phyloP scores from a whole-genome alignment of 2,888 invertebrate species.

The Pyrrhosoma nymphula region DNA sequence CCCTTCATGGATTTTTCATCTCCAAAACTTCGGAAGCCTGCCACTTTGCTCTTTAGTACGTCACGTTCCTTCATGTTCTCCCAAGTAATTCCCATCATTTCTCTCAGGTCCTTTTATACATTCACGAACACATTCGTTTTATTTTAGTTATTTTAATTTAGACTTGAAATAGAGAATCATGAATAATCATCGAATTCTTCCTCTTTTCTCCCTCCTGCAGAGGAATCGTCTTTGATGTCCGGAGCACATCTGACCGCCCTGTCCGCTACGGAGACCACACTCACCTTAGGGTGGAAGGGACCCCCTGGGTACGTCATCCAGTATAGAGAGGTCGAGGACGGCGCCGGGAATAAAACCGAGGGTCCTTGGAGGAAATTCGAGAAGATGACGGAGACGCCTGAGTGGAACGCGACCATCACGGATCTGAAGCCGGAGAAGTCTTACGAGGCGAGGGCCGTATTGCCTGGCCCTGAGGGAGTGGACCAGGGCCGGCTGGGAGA shows the following conservation, averaged over 20 bases:
- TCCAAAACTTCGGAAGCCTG: too few species aligned
- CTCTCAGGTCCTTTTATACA: too few species aligned
- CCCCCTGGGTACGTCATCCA: constrained; percentile 62
- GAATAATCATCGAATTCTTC: too few species aligned
- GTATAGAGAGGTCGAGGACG: constrained; percentile 29
- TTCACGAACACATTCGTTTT: too few species aligned
- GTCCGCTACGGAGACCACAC: constrained; percentile 29
- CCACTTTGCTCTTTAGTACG: too few species aligned
- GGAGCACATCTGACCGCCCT: constrained; percentile 27
- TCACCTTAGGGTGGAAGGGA: constrained; percentile 60
- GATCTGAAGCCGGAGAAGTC: constrained; percentile 27
- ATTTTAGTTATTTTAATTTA: too few species aligned
- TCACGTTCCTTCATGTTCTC: too few species aligned
- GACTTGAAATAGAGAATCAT: too few species aligned
- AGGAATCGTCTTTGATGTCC: not conserved
- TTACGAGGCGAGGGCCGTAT: constrained; percentile 60
- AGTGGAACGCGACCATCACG: constrained; percentile 38
- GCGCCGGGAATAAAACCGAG: not conserved
- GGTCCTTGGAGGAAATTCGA: constrained; percentile 45
- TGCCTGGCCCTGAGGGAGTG: constrained; percentile 32
- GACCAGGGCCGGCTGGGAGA: constrained; percentile 29
- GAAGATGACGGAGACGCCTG: constrained; percentile 47
- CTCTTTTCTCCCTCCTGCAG: not conserved
- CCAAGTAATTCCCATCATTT: too few species aligned
- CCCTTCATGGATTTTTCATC: too few species aligned